Evolutionary conservation across 2,113 vertebrate genomes (phyloP).

Genomic region (Rhinogobius similis): DNA sequence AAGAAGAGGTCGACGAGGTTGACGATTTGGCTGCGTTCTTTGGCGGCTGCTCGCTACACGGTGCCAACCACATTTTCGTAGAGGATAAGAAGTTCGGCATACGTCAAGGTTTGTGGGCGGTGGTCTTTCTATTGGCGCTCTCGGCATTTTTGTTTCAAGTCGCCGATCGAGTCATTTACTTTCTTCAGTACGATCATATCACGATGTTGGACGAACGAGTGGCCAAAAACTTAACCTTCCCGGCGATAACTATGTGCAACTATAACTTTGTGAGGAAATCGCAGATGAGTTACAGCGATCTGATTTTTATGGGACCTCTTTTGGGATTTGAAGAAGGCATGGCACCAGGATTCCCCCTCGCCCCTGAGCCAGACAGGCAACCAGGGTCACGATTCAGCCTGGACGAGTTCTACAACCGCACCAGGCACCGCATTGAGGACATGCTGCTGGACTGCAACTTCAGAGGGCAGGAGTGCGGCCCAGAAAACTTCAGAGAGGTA

Average conservation of each 20-base stretch:
- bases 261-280: conserved; percentile 86
- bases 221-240: conserved; percentile 84
- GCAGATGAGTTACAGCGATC: conserved; percentile 87
- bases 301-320: conserved; percentile 89
- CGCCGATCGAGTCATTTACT: conserved; percentile 86
- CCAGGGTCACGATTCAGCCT: conserved; percentile 79
- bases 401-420: conserved; percentile 87
- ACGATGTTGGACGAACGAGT: conserved; percentile 87
- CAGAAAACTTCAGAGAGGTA: conserved; percentile 89
- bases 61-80: conserved; percentile 88
- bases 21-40: conserved; percentile 85
- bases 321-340: conserved; percentile 85
- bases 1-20: conserved; percentile 39
- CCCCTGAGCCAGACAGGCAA: conserved; percentile 72
- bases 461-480: conserved; percentile 83
- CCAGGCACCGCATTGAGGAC: conserved; percentile 89
- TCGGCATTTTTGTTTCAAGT: conserved; percentile 90
- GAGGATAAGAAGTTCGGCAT: conserved; percentile 81
- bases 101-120: conserved; percentile 85
- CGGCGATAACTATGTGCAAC: conserved; percentile 92
- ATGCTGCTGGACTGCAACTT: conserved; percentile 92
- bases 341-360: conserved; percentile 84
- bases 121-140: conserved; percentile 86
- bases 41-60: conserved; percentile 86
- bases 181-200: conserved; percentile 85